A percentile compares a stretch with the other conserved stretches of the same genome.
These are phyloP conservation scores for Matsumurasca onukii DNA, from an alignment of 1,140 invertebrate genomes.

Conservation along the genomic window DNA sequence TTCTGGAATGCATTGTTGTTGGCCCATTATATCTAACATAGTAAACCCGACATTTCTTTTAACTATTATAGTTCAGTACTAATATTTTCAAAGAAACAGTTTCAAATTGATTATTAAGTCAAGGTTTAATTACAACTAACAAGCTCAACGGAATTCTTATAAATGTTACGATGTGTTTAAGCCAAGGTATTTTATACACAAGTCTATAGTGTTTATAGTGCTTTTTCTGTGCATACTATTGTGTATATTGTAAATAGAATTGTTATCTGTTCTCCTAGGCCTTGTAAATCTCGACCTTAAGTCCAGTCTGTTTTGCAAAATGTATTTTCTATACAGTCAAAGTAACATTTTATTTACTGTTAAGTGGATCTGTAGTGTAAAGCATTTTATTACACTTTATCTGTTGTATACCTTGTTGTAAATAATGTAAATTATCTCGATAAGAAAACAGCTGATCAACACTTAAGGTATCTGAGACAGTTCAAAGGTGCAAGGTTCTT, in stretches of 20 bases:
- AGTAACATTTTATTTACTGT: no score
- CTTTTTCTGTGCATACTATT: slow-evolving; percentile 22
- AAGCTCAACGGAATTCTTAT: slow-evolving; percentile 22
- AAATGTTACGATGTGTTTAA: slow-evolving; percentile 19
- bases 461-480: not conserved
- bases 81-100: no score
- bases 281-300: slow-evolving; percentile 1
- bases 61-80: no score
- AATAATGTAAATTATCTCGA: not conserved
- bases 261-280: slow-evolving; percentile 14
- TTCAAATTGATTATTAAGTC: not conserved
- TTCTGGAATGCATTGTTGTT: slow-evolving; percentile 14
- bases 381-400: not conserved
- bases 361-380: not conserved
- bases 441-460: not conserved
- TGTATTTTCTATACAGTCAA: not conserved
- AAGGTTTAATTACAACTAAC: not conserved
- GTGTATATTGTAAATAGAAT: slow-evolving; percentile 25
- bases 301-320: slow-evolving; percentile 1
- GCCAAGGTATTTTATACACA: slow-evolving; percentile 19
- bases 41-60: slow-evolving; percentile 1
- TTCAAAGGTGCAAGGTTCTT: no score
- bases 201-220: slow-evolving; percentile 26
- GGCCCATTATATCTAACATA: not conserved
- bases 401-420: not conserved